These are phyloP conservation scores for Microplitis mediator DNA, from an alignment of 1,140 invertebrate genomes.

Conservation along the genomic window DNA sequence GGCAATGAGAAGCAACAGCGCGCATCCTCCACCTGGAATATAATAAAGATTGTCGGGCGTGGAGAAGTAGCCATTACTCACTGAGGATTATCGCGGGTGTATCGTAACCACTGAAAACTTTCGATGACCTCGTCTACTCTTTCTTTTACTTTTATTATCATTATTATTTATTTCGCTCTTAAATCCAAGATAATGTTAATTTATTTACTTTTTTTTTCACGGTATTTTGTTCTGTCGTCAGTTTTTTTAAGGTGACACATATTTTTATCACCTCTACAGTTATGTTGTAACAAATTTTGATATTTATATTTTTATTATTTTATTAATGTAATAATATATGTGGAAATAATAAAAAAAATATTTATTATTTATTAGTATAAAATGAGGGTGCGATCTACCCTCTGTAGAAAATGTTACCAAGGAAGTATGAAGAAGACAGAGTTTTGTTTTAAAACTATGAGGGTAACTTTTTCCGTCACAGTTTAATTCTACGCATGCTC, in stretches of 20 bases:
- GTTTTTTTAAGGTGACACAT: no score
- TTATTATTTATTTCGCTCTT: background rate
- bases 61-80: slow-evolving; percentile 25
- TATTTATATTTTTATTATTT: background rate
- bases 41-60: slow-evolving; percentile 12
- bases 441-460: no score
- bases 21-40: slow-evolving; percentile 17
- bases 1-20: slow-evolving; percentile 8
- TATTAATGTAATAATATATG: no score
- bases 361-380: slow-evolving; percentile 32
- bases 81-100: slow-evolving; percentile 24
- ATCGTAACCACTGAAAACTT: slow-evolving; percentile 6
- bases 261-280: no score
- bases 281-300: background rate
- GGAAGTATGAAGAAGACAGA: slow-evolving; percentile 15
- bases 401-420: slow-evolving; percentile 28
- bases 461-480: no score
- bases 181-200: background rate
- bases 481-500: no score
- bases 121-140: slow-evolving; percentile 3
- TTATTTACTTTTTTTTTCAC: background rate
- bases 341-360: background rate
- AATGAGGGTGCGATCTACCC: slow-evolving; percentile 34
- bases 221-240: background rate
- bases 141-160: background rate